Conservation (phyloP, 2,888 invertebrate genomes). For the Furcula furcula region DNA sequence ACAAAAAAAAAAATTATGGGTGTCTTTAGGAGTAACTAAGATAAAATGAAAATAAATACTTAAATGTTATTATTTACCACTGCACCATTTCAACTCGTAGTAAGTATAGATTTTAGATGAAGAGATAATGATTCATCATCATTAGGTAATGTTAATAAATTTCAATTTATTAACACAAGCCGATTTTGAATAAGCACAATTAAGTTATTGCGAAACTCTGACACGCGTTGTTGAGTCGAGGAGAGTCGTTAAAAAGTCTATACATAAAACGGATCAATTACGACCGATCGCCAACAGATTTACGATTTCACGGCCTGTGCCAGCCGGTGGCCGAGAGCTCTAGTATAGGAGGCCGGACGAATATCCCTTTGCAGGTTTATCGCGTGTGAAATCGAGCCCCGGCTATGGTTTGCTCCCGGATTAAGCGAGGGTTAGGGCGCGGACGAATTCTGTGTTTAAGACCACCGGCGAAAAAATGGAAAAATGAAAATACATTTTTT, state of each 20-base stretch:
- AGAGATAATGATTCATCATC: no score
- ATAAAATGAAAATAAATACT: no score
- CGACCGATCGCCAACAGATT: slow-evolving; percentile 49
- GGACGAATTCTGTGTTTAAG: slow-evolving; percentile 36
- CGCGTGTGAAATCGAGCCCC: slow-evolving; percentile 59
- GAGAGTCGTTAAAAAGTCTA: slow-evolving; percentile 51
- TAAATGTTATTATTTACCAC: no score
- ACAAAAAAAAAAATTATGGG: no score
- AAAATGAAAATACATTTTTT: slow-evolving; percentile 22
- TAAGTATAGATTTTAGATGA: no score
- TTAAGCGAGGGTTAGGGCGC: slow-evolving; percentile 48
- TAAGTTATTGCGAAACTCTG: slow-evolving; percentile 25
- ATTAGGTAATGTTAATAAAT: no score
- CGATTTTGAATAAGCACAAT: slow-evolving; percentile 36
- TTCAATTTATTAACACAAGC: no score
- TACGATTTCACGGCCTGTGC: slow-evolving; percentile 32
- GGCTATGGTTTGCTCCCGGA: slow-evolving; percentile 49
- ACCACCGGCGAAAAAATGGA: slow-evolving; percentile 19
- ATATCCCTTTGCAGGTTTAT: slow-evolving; percentile 58
- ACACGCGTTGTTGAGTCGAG: slow-evolving; percentile 24
- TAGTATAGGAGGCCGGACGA: slow-evolving; percentile 33
- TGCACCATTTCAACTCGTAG: no score
- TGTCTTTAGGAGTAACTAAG: no score
- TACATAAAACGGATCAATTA: slow-evolving; percentile 53
- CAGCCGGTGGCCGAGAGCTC: slow-evolving; percentile 14